Percentiles rank a stretch among this genome's conserved stretches.
Conservation (phyloP, 30 jellyfish, hydroid and myxozoan species). For the Chrysaora quinquecirrha region DNA sequence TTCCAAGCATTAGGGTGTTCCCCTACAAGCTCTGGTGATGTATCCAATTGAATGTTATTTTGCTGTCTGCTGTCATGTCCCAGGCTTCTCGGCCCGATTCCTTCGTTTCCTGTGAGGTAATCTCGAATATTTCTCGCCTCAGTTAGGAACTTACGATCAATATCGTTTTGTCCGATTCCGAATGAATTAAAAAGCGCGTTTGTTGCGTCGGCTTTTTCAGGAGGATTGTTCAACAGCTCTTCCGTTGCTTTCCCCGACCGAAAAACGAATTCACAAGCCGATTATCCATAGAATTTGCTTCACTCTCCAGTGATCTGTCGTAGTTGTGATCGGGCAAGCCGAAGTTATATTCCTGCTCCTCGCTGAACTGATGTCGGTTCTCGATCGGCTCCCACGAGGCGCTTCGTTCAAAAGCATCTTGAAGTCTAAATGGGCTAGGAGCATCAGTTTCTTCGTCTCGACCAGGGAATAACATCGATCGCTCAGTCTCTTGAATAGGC, state of each 20-base stretch:
- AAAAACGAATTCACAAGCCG: constrained; percentile 36
- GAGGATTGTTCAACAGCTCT: background rate
- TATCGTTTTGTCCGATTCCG: constrained; percentile 63
- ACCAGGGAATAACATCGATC: constrained; percentile 11
- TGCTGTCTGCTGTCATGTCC: constrained; percentile 58
- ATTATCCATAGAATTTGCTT: constrained; percentile 59
- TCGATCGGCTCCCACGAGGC: constrained; percentile 75
- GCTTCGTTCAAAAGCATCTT: constrained; percentile 61
- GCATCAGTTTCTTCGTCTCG: constrained; percentile 40
- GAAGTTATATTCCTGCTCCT: constrained; percentile 37
- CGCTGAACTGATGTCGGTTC: constrained; percentile 28
- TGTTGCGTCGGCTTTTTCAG: background rate
- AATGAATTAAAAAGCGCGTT: constrained; percentile 42
- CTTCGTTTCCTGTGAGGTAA: constrained; percentile 35
- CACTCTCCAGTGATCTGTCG: constrained; percentile 64
- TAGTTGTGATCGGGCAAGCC: constrained; percentile 75
- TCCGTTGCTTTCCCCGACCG: constrained; percentile 31
- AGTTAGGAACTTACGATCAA: constrained; percentile 41
- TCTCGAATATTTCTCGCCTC: constrained; percentile 66
- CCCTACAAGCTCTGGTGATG: constrained; percentile 57
- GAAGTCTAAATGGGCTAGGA: constrained; percentile 59
- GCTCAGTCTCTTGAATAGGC: constrained; percentile 26
- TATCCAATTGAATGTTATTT: constrained; percentile 49
- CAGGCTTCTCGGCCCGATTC: constrained; percentile 23
- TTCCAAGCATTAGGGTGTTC: constrained; percentile 63